Percentiles rank a stretch among this genome's conserved stretches.
phyloP scores from a whole-genome alignment of 2,888 invertebrate genomes.

The Nesidiocoris tenuis region DNA sequence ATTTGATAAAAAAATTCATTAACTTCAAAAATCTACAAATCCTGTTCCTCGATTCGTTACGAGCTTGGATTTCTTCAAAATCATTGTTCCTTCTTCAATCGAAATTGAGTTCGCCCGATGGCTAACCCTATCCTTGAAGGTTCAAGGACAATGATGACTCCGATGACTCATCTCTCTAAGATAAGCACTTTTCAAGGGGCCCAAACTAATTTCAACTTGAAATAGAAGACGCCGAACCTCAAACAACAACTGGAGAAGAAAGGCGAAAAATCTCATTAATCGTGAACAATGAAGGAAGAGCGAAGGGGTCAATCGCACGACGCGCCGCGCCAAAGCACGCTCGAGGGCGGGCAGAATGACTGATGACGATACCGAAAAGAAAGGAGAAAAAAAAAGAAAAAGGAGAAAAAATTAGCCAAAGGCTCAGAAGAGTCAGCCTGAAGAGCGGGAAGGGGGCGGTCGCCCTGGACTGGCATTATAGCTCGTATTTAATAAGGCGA shows the following conservation, averaged over 20 bases:
- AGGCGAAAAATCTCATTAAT: constrained; percentile 33
- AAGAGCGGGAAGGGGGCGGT: neutral
- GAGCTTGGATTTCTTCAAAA: too few relatives aligned
- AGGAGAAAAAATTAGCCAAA: constrained; percentile 25
- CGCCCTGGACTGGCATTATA: constrained; percentile 31
- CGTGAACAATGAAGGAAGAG: constrained; percentile 23
- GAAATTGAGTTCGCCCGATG: too few relatives aligned
- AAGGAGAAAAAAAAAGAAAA: neutral
- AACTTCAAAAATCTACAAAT: too few relatives aligned
- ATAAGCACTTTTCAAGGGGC: neutral
- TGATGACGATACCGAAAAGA: constrained; percentile 19
- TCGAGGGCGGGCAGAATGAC: constrained; percentile 19
- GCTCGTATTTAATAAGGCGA: constrained; percentile 34
- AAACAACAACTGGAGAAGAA: constrained; percentile 12
- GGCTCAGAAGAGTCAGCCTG: too few relatives aligned
- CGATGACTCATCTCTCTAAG: neutral
- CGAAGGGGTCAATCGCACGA: constrained; percentile 21
- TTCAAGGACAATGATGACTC: too few relatives aligned
- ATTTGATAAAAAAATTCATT: too few relatives aligned
- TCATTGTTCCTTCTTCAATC: too few relatives aligned
- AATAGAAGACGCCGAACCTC: constrained; percentile 8
- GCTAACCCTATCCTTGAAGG: too few relatives aligned
- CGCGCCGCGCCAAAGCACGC: constrained; percentile 30
- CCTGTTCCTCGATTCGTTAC: too few relatives aligned
- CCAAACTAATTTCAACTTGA: constrained; percentile 13